Conservation (phyloP, 2,113 vertebrate genomes). For the Oncorhynchus masou region DNA sequence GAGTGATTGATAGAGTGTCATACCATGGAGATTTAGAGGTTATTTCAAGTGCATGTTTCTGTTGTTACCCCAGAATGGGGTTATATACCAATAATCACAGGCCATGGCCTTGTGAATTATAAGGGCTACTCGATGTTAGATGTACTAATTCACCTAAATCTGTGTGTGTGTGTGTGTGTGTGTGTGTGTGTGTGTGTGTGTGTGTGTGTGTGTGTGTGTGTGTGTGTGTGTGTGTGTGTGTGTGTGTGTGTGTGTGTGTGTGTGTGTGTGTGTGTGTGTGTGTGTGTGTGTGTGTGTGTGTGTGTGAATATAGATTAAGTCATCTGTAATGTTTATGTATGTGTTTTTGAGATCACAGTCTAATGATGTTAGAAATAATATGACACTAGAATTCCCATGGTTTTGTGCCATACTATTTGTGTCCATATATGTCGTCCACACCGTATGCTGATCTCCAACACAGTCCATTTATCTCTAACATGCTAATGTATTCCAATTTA, state of each 20-base stretch:
- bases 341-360: background rate
- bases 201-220: too few species aligned
- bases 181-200: too few species aligned
- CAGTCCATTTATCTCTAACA: background rate
- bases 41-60: slow-evolving; percentile 9
- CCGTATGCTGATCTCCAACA: background rate
- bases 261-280: too few species aligned
- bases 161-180: too few species aligned
- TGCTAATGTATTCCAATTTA: slow-evolving; percentile 13
- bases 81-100: slow-evolving; percentile 68
- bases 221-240: too few species aligned
- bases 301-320: too few species aligned
- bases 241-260: too few species aligned
- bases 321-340: too few species aligned
- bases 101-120: slow-evolving; percentile 63
- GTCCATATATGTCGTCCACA: background rate
- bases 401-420: background rate
- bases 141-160: background rate
- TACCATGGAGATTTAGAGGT: background rate
- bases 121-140: slow-evolving; percentile 68
- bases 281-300: too few species aligned
- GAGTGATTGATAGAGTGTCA: background rate
- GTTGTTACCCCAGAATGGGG: slow-evolving; percentile 60
- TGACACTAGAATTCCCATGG: background rate
- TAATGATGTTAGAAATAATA: background rate